Base-by-base conservation (phyloP, 2,113 vertebrate species). In the Daphoenositta chrysoptera region DNA sequence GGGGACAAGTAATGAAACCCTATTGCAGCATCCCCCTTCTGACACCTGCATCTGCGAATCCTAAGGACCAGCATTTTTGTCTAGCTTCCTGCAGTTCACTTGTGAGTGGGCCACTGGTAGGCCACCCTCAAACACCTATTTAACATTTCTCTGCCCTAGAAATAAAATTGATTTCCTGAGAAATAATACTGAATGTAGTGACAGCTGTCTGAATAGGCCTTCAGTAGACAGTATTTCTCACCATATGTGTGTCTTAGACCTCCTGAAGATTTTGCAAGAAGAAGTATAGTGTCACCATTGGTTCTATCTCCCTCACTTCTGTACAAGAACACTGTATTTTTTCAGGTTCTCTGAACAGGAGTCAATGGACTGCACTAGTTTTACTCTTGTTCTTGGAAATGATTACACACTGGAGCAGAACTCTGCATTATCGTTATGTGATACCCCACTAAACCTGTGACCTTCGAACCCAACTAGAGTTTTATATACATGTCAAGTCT, bases 341-440 rank as follows among this genome's bases (percentile, higher is more conserved):
- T 1, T 75, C 76, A 86, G 33, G 39, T 51, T 37, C 15, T 83
- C 42, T 84, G n/a, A 90, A 66, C 31, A 56, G 50, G 21, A 94
- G 33, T 23, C 65, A 61, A 47, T 6, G 31, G 39, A 58, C 13
- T 28, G 12, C 37, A 64, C 87, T 77, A 90, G 87, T 86, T 94
- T 65, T 94, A 75, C 75, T 95, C 90, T 58, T 31, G 39, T 15
- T 37, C 66, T 66, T 75, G 78, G 93, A 96, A 95, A 95, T 30
- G 23, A 71, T 72, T 86, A 96, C 90, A 78, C 82, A 90, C 77
- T 93, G 97, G 98, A 98, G 97, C 94, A 96, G 98, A 98, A 98
- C 97, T 98, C 98, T 97, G 95, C 94, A 23, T 93, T 96, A 96
- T 96, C 91, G 96, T 98, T 98, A 98, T 84, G 96, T 92, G 97